Evolutionary conservation across 2,797 vertebrate species (phyloP).

Genomic region (Liparis tanakae): DNA sequence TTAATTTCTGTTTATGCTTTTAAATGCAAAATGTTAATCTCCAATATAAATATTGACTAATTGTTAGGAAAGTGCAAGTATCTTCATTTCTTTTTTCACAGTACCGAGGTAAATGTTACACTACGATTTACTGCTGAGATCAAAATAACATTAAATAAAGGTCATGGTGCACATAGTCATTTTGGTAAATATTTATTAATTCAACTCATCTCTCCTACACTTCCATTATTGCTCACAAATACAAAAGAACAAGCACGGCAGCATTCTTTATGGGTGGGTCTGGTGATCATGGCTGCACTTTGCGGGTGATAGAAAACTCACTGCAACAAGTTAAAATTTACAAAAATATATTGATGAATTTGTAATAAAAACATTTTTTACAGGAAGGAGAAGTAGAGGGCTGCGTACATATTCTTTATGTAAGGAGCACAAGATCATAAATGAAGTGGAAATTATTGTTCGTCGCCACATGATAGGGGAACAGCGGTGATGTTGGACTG

Average conservation of each 20-base stretch:
- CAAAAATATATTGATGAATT: not conserved
- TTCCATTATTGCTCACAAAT: constrained; percentile 1
- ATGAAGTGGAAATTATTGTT: not conserved
- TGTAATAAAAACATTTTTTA: not conserved
- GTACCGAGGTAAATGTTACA: not conserved
- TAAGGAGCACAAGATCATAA: not conserved
- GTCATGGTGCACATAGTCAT: not conserved
- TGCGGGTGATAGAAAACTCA: not conserved
- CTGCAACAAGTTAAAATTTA: not conserved
- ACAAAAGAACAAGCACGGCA: not conserved
- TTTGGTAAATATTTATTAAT: constrained; percentile 14
- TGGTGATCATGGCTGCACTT: not conserved
- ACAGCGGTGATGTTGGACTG: not conserved
- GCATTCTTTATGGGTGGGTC: not conserved
- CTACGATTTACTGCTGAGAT: not conserved
- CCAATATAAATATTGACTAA: not conserved
- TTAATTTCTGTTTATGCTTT: not conserved
- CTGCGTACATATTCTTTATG: not conserved
- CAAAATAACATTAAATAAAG: constrained; percentile 9
- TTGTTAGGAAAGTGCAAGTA: not conserved
- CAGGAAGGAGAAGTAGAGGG: not conserved
- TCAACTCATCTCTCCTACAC: not conserved
- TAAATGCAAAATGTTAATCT: not conserved
- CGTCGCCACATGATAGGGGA: not conserved
- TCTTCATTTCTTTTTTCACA: too few relatives aligned